These are phyloP conservation scores for Netelia inedita DNA, from an alignment of 2,888 invertebrate genomes.

Conservation along the genomic window DNA sequence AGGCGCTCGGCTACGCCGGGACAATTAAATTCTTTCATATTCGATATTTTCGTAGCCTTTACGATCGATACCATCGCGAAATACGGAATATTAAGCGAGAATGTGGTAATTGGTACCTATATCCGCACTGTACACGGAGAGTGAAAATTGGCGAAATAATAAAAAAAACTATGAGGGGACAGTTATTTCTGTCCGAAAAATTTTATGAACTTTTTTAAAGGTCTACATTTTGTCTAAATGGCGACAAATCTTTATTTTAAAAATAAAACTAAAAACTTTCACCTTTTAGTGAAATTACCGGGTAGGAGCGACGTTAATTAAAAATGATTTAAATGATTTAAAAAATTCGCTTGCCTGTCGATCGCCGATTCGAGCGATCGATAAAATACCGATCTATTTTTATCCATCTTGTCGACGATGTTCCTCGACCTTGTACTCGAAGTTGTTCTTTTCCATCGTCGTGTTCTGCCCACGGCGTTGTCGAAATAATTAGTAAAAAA, in stretches of 20 bases:
- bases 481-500: slow-evolving; percentile 86
- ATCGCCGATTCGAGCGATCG: slow-evolving; percentile 84
- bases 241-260: too few relatives aligned
- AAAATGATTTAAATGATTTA: neutral
- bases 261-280: too few relatives aligned
- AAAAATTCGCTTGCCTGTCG: slow-evolving; percentile 77
- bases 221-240: too few relatives aligned
- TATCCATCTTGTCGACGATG: slow-evolving; percentile 25
- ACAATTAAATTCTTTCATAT: slow-evolving; percentile 52
- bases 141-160: too few relatives aligned
- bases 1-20: slow-evolving; percentile 29
- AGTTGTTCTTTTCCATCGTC: slow-evolving; percentile 51
- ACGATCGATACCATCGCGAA: neutral
- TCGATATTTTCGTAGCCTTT: neutral
- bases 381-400: slow-evolving; percentile 76
- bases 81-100: too few relatives aligned
- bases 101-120: too few relatives aligned
- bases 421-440: slow-evolving; percentile 22
- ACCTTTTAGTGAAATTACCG: too few relatives aligned
- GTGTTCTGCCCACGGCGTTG: slow-evolving; percentile 68
- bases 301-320: too few relatives aligned
- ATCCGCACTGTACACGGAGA: too few relatives aligned
- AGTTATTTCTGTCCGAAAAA: too few relatives aligned
- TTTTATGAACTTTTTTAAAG: too few relatives aligned
- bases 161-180: too few relatives aligned